A percentile compares a stretch with the other conserved stretches of the same genome.
Evolutionary conservation across 2,113 vertebrate genomes (phyloP).

Genomic region (Ovis aries): DNA sequence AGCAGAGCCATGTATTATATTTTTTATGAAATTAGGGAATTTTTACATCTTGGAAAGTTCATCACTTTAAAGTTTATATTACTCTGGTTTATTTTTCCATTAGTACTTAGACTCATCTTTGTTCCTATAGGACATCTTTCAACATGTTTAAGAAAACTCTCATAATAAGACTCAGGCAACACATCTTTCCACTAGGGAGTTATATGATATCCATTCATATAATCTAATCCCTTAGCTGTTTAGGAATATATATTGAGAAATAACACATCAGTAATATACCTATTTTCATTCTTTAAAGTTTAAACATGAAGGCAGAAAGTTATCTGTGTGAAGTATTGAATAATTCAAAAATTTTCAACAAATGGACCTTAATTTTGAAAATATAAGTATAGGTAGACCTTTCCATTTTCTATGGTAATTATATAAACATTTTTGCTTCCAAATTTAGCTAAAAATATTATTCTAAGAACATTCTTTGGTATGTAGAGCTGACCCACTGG

Average conservation of each 20-base stretch:
- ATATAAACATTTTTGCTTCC: neutral
- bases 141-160: neutral
- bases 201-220: neutral
- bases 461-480: slow-evolving; percentile 9
- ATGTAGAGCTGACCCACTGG: neutral
- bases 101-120: neutral
- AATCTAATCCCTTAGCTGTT: neutral
- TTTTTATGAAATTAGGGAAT: neutral
- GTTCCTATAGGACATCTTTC: neutral
- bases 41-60: neutral
- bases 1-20: neutral
- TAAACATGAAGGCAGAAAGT: neutral
- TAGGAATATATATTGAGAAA: neutral
- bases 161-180: neutral
- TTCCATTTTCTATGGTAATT: neutral
- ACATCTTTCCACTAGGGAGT: neutral
- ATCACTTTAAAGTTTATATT: neutral
- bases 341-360: neutral
- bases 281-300: slow-evolving; percentile 22
- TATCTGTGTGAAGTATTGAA: neutral
- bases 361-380: neutral
- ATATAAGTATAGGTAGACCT: neutral
- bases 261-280: neutral
- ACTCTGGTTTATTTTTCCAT: neutral
- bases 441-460: slow-evolving; percentile 1